phyloP scores from a whole-genome alignment of 1,140 invertebrate species.

The Armadillidium nasatum region DNA sequence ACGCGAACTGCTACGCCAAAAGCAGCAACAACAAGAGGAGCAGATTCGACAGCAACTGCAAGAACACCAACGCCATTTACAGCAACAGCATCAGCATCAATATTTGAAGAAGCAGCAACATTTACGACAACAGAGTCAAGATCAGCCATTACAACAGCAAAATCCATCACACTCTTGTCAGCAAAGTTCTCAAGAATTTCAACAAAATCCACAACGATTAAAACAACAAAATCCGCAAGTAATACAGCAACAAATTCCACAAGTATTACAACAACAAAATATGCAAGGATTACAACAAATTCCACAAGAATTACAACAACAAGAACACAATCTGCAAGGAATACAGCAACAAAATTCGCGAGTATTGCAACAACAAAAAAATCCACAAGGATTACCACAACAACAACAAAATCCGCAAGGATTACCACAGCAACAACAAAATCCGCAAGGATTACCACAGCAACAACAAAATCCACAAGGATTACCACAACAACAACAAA shows the following conservation, averaged over 20 bases:
- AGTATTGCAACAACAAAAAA: neutral
- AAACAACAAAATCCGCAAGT: neutral
- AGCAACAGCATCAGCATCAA: neutral
- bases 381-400: conserved; percentile 7
- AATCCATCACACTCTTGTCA: neutral
- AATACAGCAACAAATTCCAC: neutral
- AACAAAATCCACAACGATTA: neutral
- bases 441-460: neutral
- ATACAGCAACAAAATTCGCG: too few species aligned
- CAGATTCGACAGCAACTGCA: neutral
- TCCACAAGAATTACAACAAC: neutral
- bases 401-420: neutral
- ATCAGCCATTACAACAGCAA: neutral
- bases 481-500: conserved; percentile 5
- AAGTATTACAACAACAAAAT: neutral
- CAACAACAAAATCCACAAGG: neutral
- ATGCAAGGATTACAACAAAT: neutral
- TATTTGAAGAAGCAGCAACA: neutral
- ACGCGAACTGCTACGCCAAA: neutral
- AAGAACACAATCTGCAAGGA: neutral
- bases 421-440: neutral
- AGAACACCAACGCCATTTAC: neutral
- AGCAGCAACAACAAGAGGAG: neutral
- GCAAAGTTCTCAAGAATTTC: neutral
- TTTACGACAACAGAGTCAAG: neutral